Percentiles rank a stretch among this genome's conserved stretches.
phyloP scores from a whole-genome alignment of 1,140 invertebrate genomes.

The Solenopsis invicta region DNA sequence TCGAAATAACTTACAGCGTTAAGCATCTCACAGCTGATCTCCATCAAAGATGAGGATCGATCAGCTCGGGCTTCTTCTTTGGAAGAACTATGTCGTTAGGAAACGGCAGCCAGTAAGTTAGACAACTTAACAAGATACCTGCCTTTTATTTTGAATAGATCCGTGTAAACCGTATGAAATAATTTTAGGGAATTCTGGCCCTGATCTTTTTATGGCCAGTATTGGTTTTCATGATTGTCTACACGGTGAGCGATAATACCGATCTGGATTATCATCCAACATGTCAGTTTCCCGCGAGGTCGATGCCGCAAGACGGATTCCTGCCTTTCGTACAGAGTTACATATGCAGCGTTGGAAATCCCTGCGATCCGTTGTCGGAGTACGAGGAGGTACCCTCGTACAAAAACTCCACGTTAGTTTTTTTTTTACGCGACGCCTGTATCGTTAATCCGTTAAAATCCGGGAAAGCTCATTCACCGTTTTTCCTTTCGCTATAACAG shows the following conservation, averaged over 20 bases:
- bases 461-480: not conserved
- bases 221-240: slow-evolving; percentile 86
- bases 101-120: slow-evolving; percentile 87
- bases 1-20: slow-evolving; percentile 37
- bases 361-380: slow-evolving; percentile 87
- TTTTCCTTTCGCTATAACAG: slow-evolving; percentile 69
- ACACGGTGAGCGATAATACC: slow-evolving; percentile 87
- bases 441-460: not conserved
- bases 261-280: slow-evolving; percentile 87
- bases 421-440: slow-evolving; percentile 3
- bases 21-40: not conserved
- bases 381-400: slow-evolving; percentile 89
- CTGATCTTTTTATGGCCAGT: slow-evolving; percentile 87
- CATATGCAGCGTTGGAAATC: slow-evolving; percentile 89
- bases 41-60: slow-evolving; percentile 79
- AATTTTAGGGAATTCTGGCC: slow-evolving; percentile 87
- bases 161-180: not conserved
- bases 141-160: not conserved
- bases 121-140: not conserved
- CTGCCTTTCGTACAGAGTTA: slow-evolving; percentile 90
- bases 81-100: slow-evolving; percentile 89
- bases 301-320: slow-evolving; percentile 89
- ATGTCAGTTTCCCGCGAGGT: slow-evolving; percentile 89
- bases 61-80: slow-evolving; percentile 88
- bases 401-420: slow-evolving; percentile 88